phyloP scores from a whole-genome alignment of 2,888 invertebrate genomes.

The Andrena minutula region DNA sequence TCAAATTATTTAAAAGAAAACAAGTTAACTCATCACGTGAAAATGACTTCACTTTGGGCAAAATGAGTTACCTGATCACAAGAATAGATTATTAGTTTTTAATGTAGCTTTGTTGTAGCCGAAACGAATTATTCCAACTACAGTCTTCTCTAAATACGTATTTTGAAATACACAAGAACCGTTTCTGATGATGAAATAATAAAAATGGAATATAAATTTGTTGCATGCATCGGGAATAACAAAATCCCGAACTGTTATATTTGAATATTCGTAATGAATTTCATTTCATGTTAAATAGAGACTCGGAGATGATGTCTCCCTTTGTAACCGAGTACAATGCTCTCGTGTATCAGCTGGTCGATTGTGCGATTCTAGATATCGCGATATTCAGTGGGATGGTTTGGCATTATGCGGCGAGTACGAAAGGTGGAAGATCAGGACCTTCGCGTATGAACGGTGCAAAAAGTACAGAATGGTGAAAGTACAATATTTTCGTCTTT shows the following conservation, averaged over 20 bases:
- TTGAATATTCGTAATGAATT: constrained; percentile 29
- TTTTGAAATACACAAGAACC: not conserved
- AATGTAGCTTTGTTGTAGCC: no score
- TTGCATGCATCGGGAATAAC: not conserved
- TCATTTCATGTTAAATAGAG: constrained; percentile 7
- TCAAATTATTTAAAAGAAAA: no score
- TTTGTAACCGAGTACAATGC: constrained; percentile 21
- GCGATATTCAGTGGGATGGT: constrained; percentile 15
- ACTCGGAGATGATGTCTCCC: constrained; percentile 10
- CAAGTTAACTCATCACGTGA: no score
- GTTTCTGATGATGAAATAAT: no score
- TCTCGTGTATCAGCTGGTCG: constrained; percentile 15
- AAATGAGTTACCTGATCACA: no score
- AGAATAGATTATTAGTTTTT: no score
- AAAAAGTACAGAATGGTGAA: constrained; percentile 55
- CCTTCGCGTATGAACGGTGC: constrained; percentile 16
- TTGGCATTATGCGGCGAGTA: constrained; percentile 18
- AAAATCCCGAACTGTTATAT: constrained; percentile 4
- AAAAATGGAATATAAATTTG: no score
- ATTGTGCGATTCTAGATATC: constrained; percentile 29
- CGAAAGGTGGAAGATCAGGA: constrained; percentile 32
- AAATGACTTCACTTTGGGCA: no score
- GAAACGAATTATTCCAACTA: not conserved
- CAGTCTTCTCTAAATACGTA: not conserved
- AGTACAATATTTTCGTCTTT: constrained; percentile 39